Base-by-base conservation (phyloP, 1,140 invertebrate genomes). In the Caerostris darwini region DNA sequence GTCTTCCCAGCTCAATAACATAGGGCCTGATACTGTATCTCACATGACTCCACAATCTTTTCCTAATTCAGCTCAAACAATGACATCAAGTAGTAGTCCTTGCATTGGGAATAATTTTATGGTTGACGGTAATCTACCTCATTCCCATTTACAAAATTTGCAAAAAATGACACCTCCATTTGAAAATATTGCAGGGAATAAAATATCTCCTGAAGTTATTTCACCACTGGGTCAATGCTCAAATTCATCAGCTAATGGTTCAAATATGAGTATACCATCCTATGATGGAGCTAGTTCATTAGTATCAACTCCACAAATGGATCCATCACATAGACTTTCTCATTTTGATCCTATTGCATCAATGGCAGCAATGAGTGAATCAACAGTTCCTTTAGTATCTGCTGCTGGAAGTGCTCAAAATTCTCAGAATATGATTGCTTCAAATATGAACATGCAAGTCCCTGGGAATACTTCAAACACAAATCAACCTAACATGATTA, bases 301-400 rank as follows among this genome's bases (percentile, higher is more conserved):
- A 89, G 19, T 58, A 17, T 71, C 88, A 83, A 34, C 92, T 92
- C 58, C 69, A 34, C 90, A 85, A 81, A 67, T 87, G 7, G 81
- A 83, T 56, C 50, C 85, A 59, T 81, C 92, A 53, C 95, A 95
- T 53, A 53, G 95, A 50, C 86, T 95, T 19, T 81, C 97, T 89
- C 97, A 97, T 95, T 99, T 99, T 96, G 98, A 99, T 96, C 98
- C 98, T 0, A 99, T 99, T 95, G 98, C 98, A 17, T 99, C 98
- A 5, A 97, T 99, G 95, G 98, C 98, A 53, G 98, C 99, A 96
- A 99, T 99, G 98, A 98, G 98, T 87, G 98, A 99, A 95, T 98
- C 95, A 86, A 94, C 94, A 82, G 90, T 92, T 54, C 94, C 95
- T 83, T n/a, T 95, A 61, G 96, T 97, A 10, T 97, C 97, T 95